Evolutionary conservation across 64 coral and sea anemone species (phyloP), one percentile per base, ranked within the genome.

Genomic region (Pocillopora verrucosa): DNA sequence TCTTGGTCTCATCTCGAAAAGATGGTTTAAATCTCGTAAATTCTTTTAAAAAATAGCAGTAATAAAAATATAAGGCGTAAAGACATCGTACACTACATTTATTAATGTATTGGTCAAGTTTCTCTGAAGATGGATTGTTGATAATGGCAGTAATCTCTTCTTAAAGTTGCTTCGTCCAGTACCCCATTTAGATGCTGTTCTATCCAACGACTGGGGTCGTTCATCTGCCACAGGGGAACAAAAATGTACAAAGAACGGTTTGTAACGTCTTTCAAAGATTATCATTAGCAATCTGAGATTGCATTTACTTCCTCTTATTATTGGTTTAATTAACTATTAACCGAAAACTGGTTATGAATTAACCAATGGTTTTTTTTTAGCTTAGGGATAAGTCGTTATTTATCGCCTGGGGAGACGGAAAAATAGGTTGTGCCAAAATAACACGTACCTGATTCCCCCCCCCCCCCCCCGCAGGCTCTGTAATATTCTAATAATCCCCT

Each of bases 141-240:
- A 67, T 24, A 38, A 63, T 85, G 45, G 36, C 57, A 63, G 0
- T 14, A 37, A n/a, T 56, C 65, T 57, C 82, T 70, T 57, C 30
- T 65, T 17, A 85, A 36, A 7, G 65, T 25, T 25, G 82, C 24
- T 11, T 85, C 63, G 68, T 85, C 74, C 10, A 87, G 19, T 11
- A 87, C 90, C 10, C 90, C 90, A 58, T 72, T 80, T 15, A 92
- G 62, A 19, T 92, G 90, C n/a, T 79, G 82, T 56, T 87, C 76
- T 19, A 92, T 65, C 90, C 90, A 92, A 36, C 67, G 61, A 16
- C 83, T 76, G 58, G 82, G 36, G 60, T 92, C 76, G 36, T 92
- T 92, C 5, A 73, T 11, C 83, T 87, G 59, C 15, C 73, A 57
- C 13, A 51, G 4, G 16, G 34, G 79, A n/a, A 34, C 20, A 82